Conservation (phyloP, 1,140 invertebrate species). For the Scaptomyza montana region DNA sequence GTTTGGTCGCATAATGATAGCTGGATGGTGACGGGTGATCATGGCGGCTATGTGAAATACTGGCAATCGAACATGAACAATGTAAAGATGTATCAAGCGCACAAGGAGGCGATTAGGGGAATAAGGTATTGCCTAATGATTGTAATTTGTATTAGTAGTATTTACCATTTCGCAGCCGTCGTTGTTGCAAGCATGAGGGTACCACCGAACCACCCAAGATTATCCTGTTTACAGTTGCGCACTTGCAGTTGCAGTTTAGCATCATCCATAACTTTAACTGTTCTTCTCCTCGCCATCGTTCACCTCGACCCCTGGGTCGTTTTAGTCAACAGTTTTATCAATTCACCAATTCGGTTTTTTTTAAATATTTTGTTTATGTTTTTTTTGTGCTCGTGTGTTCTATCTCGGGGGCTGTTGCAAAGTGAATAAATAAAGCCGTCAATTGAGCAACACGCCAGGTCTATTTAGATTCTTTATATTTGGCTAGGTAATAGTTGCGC, state of each 20-base stretch:
- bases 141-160: slow-evolving; percentile 62
- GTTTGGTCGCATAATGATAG: slow-evolving; percentile 99
- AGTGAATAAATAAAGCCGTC: slow-evolving; percentile 62
- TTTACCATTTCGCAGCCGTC: slow-evolving; percentile 65
- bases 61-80: slow-evolving; percentile 99
- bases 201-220: slow-evolving; percentile 37
- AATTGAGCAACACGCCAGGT: slow-evolving; percentile 58
- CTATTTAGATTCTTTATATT: slow-evolving; percentile 2
- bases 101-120: slow-evolving; percentile 99
- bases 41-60: slow-evolving; percentile 99
- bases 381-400: not conserved
- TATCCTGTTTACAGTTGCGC: slow-evolving; percentile 38
- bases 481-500: not conserved
- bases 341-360: slow-evolving; percentile 22
- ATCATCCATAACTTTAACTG: slow-evolving; percentile 17
- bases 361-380: not conserved
- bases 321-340: slow-evolving; percentile 1
- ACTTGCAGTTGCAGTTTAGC: slow-evolving; percentile 25
- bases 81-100: slow-evolving; percentile 99
- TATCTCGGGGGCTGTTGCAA: slow-evolving; percentile 53
- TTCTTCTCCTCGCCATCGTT: slow-evolving; percentile 13
- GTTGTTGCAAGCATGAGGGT: slow-evolving; percentile 42
- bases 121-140: slow-evolving; percentile 91
- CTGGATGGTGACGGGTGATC: slow-evolving; percentile 99
- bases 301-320: slow-evolving; percentile 21